phyloP scores from a whole-genome alignment of 2,888 invertebrate species.

The Amiota communis region DNA sequence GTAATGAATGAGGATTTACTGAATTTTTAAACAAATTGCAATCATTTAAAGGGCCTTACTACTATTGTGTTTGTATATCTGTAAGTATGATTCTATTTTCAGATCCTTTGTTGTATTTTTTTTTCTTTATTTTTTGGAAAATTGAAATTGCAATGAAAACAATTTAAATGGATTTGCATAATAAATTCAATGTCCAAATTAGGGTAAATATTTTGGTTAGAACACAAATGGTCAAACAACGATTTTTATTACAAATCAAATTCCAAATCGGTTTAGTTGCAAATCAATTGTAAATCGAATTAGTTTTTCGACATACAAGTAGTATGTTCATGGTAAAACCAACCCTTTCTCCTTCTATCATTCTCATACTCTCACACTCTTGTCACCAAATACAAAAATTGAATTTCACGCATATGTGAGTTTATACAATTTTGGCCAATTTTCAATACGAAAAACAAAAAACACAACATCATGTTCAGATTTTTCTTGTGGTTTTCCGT shows the following conservation, averaged over 20 bases:
- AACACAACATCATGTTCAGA: conserved; percentile 39
- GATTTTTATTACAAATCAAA: conserved; percentile 21
- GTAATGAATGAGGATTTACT: conserved; percentile 30
- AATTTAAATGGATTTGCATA: conserved; percentile 70
- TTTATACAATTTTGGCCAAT: conserved; percentile 71
- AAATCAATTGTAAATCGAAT: conserved; percentile 68
- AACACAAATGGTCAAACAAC: conserved; percentile 1
- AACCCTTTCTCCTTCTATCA: conserved; percentile 54
- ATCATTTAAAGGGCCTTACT: conserved; percentile 48
- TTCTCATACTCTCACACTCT: neutral
- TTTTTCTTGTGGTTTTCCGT: conserved; percentile 30
- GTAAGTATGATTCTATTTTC: no score
- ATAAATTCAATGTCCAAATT: conserved; percentile 52
- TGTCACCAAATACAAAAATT: conserved; percentile 50
- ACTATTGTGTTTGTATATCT: no score
- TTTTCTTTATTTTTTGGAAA: conserved; percentile 59
- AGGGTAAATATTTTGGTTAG: conserved; percentile 24
- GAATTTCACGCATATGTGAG: conserved; percentile 73
- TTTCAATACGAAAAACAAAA: conserved; percentile 50
- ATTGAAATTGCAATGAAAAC: conserved; percentile 68
- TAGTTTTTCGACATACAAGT: conserved; percentile 50
- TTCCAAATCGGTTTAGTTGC: conserved; percentile 58
- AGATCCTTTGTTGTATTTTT: conserved; percentile 16
- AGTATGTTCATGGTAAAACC: neutral
- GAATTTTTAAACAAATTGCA: conserved; percentile 60